Evolutionary conservation across 2,113 vertebrate genomes (phyloP).

Genomic region (Piliocolobus tephrosceles): DNA sequence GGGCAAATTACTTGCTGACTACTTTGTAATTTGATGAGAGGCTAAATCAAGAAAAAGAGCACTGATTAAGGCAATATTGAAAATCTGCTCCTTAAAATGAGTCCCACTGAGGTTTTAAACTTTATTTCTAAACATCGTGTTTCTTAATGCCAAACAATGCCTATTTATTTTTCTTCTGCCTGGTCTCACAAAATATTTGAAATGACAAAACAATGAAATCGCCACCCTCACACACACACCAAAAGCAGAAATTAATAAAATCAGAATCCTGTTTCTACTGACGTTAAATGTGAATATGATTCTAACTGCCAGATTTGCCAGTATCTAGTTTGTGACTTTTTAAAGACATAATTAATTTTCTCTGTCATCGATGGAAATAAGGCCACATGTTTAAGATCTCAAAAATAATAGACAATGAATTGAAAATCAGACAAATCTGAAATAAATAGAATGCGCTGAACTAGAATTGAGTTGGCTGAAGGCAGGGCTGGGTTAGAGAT

Average conservation of each 20-base stretch:
- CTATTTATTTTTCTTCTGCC: slow-evolving; percentile 38
- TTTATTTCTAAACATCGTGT: slow-evolving; percentile 37
- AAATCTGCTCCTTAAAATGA: slow-evolving; percentile 24
- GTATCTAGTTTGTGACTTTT: neutral
- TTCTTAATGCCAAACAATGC: neutral
- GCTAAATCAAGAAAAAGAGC: slow-evolving; percentile 36
- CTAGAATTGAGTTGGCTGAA: neutral
- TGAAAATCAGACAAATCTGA: neutral
- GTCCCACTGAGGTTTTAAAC: neutral
- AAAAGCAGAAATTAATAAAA: slow-evolving; percentile 3
- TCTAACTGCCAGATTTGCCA: neutral
- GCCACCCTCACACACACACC: too few species aligned
- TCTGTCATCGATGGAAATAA: slow-evolving; percentile 4
- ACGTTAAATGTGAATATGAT: slow-evolving; percentile 1
- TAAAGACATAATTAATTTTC: slow-evolving; percentile 14
- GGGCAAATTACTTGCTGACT: neutral
- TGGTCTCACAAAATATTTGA: slow-evolving; percentile 23
- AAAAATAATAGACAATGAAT: neutral
- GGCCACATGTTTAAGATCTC: neutral
- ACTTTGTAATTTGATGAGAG: neutral
- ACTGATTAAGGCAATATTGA: neutral
- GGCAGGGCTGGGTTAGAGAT: neutral
- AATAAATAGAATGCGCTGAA: neutral
- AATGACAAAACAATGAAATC: slow-evolving; percentile 20
- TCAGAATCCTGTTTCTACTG: neutral